These are phyloP conservation scores for Ophion slaviceki DNA, from an alignment of 2,888 invertebrate species.

Conservation along the genomic window DNA sequence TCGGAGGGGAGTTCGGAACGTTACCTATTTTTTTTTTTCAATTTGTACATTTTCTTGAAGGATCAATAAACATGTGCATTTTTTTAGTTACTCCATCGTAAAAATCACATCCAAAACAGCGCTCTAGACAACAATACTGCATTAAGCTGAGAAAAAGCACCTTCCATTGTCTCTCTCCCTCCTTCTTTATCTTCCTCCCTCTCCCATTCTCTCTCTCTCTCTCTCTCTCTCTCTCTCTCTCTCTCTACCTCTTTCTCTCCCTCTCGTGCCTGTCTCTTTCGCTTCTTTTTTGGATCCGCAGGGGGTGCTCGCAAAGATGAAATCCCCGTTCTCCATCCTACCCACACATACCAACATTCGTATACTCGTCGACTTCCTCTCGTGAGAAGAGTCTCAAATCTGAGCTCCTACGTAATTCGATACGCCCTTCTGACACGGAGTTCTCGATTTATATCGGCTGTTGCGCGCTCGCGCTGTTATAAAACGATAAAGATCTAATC, in stretches of 20 bases:
- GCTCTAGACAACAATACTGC: too few species aligned
- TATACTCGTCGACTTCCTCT: background rate
- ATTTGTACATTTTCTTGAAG: too few species aligned
- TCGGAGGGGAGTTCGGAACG: too few species aligned
- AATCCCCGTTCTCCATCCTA: slow-evolving; percentile 69
- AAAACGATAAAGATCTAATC: slow-evolving; percentile 82
- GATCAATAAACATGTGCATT: too few species aligned
- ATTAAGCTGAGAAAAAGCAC: too few species aligned
- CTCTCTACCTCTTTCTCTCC: slow-evolving; percentile 7
- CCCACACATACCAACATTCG: background rate
- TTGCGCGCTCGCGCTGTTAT: slow-evolving; percentile 73
- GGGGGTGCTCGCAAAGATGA: slow-evolving; percentile 67
- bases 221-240: background rate
- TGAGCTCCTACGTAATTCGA: background rate
- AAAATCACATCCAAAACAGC: too few species aligned
- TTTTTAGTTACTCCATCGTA: too few species aligned
- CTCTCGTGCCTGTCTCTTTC: slow-evolving; percentile 34
- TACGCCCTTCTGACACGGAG: background rate
- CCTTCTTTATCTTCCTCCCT: background rate
- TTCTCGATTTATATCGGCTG: slow-evolving; percentile 8
- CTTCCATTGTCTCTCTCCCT: background rate
- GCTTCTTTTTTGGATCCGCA: slow-evolving; percentile 32
- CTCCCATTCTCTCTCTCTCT: background rate
- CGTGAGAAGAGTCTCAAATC: background rate
- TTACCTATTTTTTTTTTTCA: too few species aligned